Conservation (phyloP, 2,888 invertebrate species). For the Thysanoteuthis rhombus region DNA sequence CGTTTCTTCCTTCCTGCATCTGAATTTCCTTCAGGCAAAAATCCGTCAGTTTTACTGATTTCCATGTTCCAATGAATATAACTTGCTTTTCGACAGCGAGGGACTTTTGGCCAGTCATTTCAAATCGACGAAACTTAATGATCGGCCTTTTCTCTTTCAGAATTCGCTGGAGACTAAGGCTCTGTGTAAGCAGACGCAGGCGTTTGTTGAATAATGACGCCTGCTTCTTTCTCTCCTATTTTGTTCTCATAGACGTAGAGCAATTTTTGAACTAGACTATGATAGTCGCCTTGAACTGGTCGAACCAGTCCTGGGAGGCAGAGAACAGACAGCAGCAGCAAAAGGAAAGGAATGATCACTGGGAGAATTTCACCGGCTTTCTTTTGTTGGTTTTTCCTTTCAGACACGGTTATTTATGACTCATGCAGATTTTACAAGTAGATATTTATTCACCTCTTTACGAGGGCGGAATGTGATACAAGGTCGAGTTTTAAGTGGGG, state of each 20-base stretch:
- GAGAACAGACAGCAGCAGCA: background rate
- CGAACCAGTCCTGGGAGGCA: background rate
- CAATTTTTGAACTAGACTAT: background rate
- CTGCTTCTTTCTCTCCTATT: background rate
- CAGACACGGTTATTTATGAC: too few species aligned
- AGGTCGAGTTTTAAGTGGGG: too few species aligned
- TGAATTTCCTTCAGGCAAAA: conserved; percentile 22
- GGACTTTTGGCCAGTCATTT: background rate
- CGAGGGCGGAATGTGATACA: too few species aligned
- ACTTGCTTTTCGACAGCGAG: background rate
- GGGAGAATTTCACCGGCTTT: background rate
- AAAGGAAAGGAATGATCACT: background rate
- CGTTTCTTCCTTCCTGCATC: background rate
- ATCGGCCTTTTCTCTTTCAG: background rate
- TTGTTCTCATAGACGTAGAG: background rate
- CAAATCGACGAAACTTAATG: background rate
- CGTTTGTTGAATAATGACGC: background rate
- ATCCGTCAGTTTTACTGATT: background rate
- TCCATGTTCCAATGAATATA: background rate
- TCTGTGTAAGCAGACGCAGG: background rate
- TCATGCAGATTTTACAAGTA: too few species aligned
- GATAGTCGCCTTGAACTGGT: background rate
- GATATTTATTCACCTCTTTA: too few species aligned
- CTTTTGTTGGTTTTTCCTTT: too few species aligned
- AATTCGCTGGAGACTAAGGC: background rate